Evolutionary conservation across 2,113 vertebrate species (phyloP), one percentile per base, ranked within the genome.

Genomic region (Bujurquina vittata): DNA sequence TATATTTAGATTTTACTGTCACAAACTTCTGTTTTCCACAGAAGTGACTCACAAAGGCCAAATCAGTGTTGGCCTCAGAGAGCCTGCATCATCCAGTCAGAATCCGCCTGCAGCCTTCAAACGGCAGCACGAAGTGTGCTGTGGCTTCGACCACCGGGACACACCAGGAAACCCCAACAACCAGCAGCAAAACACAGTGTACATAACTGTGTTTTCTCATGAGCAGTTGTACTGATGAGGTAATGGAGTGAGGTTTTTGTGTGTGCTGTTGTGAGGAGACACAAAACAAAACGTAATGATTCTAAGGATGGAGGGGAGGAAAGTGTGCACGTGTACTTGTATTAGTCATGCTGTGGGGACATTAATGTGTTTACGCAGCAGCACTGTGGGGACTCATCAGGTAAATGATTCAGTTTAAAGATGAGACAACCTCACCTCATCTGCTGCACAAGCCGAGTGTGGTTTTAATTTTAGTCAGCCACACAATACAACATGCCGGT

Each of bases 121-220:
- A 67, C 52, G 14, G 20, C n/a, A 33, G 17, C 7, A 1, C 49
- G 14, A 29, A 17, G n/a, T 56, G 54, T n/a, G 15, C 37, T 43
- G 56, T 46, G 75, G 75, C 37, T 77, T 9, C 17, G 29, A 15
- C 75, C 33, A 8, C 37, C 37, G 31, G 22, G 7, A 20, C 9
- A n/a, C 40, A 65, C 54, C 78, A 80, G 65, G 78, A 80, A 80
- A 80, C 63, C 63, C 65, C 65, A 73, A 40, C 5, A 40, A 75
- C 20, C 79, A n/a, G 29, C 43, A 40, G 35, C 6, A 58, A 58
- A 61, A 46, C 37, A 76, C 55, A 58, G 15, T 5, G 10, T 10
- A 10, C 9, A n/a, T 3, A 10, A 18, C 40, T 7, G 59, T 6
- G 52, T 54, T 49, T 15, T 49, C 46, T 10, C 10, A 10, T 49